Conservation (phyloP, 2,797 vertebrate species). For the Pangasius krempfi region DNA sequence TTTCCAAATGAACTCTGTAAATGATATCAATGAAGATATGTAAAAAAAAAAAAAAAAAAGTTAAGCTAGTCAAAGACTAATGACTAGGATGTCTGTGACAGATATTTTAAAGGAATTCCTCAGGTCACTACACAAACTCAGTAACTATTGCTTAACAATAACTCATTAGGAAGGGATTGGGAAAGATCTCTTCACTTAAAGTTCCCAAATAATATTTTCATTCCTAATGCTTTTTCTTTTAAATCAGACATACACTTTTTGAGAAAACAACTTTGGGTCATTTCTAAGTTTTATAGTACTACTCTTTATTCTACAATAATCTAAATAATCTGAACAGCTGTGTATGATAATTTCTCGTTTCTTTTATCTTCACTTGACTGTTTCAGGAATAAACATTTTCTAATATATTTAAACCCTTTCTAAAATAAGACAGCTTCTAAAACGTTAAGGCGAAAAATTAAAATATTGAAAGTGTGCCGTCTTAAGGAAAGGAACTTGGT, state of each 20-base stretch:
- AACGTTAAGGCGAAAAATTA: no score
- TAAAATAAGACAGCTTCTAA: neutral
- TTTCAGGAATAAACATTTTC: neutral
- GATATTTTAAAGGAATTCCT: neutral
- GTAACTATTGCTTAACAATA: neutral
- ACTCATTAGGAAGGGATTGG: neutral
- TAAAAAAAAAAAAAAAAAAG: neutral
- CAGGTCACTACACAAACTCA: no score
- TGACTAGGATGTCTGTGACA: neutral
- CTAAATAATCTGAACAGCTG: neutral
- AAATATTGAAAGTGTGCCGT: neutral
- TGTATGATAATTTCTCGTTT: neutral
- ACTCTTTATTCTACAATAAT: neutral
- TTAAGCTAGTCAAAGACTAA: neutral
- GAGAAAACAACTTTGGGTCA: neutral
- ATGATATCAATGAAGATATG: neutral
- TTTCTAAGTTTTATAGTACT: neutral
- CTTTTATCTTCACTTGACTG: neutral
- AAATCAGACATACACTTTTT: neutral
- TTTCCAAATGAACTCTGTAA: neutral
- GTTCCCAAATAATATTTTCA: neutral
- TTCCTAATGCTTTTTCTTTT: neutral
- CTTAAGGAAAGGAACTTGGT: neutral
- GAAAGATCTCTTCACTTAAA: neutral
- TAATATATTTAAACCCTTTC: neutral